A percentile compares a stretch with the other conserved stretches of the same genome.
Evolutionary conservation across 2,888 invertebrate genomes (phyloP).

Genomic region (Pterobdella sp.): DNA sequence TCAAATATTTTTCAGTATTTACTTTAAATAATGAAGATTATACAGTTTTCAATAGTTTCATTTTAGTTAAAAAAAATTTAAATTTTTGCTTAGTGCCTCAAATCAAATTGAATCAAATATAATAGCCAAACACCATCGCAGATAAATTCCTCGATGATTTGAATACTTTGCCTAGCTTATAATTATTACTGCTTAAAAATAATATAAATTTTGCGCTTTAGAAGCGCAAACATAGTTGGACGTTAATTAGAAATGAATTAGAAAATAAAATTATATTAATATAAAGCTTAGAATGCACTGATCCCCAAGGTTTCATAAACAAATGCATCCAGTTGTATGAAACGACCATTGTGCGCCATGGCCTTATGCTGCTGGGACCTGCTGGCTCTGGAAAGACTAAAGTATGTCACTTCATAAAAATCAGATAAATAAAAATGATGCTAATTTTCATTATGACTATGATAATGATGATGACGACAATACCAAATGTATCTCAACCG

Average conservation of each 20-base stretch:
- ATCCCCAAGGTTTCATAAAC: conserved; percentile 47
- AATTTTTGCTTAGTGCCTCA: no score
- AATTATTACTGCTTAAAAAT: no score
- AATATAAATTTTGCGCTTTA: no score
- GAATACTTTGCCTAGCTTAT: no score
- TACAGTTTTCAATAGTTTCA: no score
- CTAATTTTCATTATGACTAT: neutral
- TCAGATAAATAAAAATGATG: no score
- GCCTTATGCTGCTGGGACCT: conserved; percentile 53
- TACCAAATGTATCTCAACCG: conserved; percentile 22
- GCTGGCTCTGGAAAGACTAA: conserved; percentile 54
- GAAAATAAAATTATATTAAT: neutral
- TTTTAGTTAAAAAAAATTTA: no score
- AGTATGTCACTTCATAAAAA: conserved; percentile 56
- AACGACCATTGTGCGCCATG: conserved; percentile 53
- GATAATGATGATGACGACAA: neutral
- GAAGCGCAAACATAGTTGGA: conserved; percentile 2
- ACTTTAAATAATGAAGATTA: no score
- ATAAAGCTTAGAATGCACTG: neutral
- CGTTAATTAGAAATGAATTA: neutral
- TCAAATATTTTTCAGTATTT: no score
- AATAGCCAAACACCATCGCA: no score
- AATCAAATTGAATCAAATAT: no score
- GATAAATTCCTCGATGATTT: no score
- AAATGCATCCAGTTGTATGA: conserved; percentile 54